Conservation (phyloP, 2,797 vertebrate species). For the Alcedo quadribrachys region DNA sequence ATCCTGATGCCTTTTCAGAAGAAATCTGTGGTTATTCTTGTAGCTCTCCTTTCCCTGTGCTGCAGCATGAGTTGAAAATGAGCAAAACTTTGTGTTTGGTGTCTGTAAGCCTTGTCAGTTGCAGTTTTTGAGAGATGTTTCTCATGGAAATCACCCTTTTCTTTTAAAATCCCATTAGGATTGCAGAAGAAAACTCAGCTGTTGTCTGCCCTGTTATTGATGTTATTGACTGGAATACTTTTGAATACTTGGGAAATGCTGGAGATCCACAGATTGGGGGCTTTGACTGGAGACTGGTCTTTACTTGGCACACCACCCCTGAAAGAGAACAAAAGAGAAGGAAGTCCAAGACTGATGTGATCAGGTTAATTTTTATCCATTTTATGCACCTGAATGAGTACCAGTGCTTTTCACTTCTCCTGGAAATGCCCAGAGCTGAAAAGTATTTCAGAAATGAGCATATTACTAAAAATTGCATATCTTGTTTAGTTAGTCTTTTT, state of each 20-base stretch:
- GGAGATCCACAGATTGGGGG: constrained; percentile 96
- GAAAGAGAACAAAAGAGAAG: constrained; percentile 86
- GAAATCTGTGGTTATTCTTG: neutral
- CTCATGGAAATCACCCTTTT: neutral
- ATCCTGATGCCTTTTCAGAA: neutral
- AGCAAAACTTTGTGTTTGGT: neutral
- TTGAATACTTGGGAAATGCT: constrained; percentile 92
- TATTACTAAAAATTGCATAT: neutral
- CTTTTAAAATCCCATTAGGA: constrained; percentile 79
- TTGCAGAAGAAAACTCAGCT: constrained; percentile 89
- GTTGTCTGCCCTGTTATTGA: constrained; percentile 97
- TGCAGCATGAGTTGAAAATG: neutral
- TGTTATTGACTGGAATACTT: constrained; percentile 98
- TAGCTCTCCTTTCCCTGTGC: neutral
- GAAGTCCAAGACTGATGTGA: constrained; percentile 86
- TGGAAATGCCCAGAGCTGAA: neutral
- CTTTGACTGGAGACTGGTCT: constrained; percentile 96
- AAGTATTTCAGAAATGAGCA: neutral
- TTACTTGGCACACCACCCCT: constrained; percentile 91
- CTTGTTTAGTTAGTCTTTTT: neutral
- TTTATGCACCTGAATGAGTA: neutral
- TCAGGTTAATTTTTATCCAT: constrained; percentile 82
- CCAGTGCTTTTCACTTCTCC: neutral
- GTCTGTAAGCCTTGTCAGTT: neutral
- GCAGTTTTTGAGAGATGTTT: neutral